Evolutionary conservation across 1,140 invertebrate genomes (phyloP).

Genomic region (Grapholita molesta): DNA sequence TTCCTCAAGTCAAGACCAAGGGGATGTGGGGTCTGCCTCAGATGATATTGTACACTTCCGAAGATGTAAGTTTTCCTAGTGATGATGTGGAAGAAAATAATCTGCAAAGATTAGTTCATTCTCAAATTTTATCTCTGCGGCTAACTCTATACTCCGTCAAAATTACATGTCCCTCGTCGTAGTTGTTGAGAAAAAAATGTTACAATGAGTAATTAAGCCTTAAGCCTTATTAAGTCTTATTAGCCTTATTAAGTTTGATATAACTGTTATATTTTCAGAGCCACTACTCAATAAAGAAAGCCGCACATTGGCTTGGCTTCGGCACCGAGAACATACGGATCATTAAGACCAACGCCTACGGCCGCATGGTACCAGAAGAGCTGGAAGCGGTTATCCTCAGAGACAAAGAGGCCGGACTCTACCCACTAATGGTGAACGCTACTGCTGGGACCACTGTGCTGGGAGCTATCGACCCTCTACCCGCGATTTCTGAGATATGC

Average conservation of each 20-base stretch:
- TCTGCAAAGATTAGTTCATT: no score
- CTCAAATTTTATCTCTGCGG: no score
- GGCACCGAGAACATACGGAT: slow-evolving; percentile 86
- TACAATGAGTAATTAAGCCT: no score
- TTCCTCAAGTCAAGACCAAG: slow-evolving; percentile 86
- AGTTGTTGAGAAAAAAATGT: no score
- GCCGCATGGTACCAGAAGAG: slow-evolving; percentile 82
- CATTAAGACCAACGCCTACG: slow-evolving; percentile 83
- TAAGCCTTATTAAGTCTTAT: no score
- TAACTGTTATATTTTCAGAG: no score
- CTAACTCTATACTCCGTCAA: no score
- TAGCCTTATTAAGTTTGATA: no score
- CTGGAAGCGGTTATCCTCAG: slow-evolving; percentile 78
- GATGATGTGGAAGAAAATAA: neutral
- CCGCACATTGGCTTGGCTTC: slow-evolving; percentile 88
- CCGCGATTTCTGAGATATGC: slow-evolving; percentile 84
- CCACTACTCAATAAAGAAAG: slow-evolving; percentile 93
- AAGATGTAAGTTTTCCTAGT: slow-evolving; percentile 79
- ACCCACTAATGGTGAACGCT: slow-evolving; percentile 85
- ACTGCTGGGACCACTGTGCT: slow-evolving; percentile 88
- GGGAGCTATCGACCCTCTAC: slow-evolving; percentile 91
- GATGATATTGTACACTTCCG: slow-evolving; percentile 85
- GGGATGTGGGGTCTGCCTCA: slow-evolving; percentile 81
- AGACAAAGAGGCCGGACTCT: slow-evolving; percentile 63
- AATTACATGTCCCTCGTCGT: no score